phyloP scores from a whole-genome alignment of 2,888 invertebrate species.

The Eucriotettix oculatus region DNA sequence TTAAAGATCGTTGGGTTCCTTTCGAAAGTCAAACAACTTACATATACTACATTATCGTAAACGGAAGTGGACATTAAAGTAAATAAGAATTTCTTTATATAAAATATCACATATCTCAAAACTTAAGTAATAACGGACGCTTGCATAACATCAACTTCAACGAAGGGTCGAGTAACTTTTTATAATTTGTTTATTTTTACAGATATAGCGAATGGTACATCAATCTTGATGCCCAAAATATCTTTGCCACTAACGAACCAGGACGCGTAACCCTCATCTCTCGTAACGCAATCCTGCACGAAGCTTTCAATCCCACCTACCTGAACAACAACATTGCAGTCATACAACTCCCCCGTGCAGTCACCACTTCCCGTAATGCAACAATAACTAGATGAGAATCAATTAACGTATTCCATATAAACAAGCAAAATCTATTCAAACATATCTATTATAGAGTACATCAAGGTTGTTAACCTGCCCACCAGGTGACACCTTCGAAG shows the following conservation, averaged over 20 bases:
- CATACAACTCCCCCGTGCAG: not conserved
- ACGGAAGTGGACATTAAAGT: too few relatives aligned
- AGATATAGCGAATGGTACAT: not conserved
- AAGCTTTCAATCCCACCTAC: not conserved
- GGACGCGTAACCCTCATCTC: not conserved
- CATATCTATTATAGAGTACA: not conserved
- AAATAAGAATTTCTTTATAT: too few relatives aligned
- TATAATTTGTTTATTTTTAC: not conserved
- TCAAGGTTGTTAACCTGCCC: not conserved
- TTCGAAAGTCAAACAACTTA: too few relatives aligned
- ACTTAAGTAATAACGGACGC: too few relatives aligned
- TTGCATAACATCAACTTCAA: too few relatives aligned
- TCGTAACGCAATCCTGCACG: not conserved
- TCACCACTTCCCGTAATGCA: not conserved
- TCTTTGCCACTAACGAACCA: not conserved
- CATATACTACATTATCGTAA: too few relatives aligned
- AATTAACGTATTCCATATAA: too few relatives aligned
- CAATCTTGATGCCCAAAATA: not conserved
- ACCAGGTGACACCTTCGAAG: not conserved
- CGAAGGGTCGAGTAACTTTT: not conserved
- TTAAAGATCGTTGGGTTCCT: too few relatives aligned
- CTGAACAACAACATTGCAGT: not conserved
- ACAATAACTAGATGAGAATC: not conserved
- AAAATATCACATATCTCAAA: not conserved
- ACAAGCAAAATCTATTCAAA: too few relatives aligned